These are phyloP conservation scores for Mormoops blainvillei DNA, from an alignment of 2,113 vertebrate genomes.

Conservation along the genomic window DNA sequence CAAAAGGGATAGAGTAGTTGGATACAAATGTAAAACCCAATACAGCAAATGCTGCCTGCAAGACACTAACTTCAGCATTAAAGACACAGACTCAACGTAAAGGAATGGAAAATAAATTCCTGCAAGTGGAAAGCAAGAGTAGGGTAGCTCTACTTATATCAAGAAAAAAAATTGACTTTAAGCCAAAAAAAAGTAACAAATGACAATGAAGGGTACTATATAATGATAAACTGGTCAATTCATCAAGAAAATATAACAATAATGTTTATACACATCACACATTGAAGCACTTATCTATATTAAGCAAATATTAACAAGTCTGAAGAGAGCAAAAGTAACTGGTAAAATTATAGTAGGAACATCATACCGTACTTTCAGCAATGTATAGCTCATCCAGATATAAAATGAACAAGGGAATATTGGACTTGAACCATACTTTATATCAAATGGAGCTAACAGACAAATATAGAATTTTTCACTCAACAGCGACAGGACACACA, in stretches of 20 bases:
- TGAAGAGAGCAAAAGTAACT: not conserved
- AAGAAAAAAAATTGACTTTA: not conserved
- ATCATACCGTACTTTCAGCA: not conserved
- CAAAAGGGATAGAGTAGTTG: not conserved
- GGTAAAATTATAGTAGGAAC: not conserved
- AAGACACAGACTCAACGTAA: not conserved
- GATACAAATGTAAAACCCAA: not conserved
- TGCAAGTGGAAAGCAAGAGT: not conserved
- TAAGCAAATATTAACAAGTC: not conserved
- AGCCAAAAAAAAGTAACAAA: not conserved
- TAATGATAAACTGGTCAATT: not conserved
- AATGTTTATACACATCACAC: not conserved
- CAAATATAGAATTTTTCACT: not conserved
- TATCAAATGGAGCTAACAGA: not conserved
- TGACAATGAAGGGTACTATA: not conserved
- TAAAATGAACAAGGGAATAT: not conserved
- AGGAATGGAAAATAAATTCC: not conserved
- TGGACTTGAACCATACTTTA: not conserved
- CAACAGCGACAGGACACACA: not conserved
- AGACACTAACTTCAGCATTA: not conserved
- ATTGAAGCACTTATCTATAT: not conserved
- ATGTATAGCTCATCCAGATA: not conserved
- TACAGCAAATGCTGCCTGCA: not conserved
- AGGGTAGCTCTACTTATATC: not conserved
- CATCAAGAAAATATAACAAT: not conserved